Base-by-base conservation (phyloP, 2,113 vertebrate species). In the Notiomystis cincta region DNA sequence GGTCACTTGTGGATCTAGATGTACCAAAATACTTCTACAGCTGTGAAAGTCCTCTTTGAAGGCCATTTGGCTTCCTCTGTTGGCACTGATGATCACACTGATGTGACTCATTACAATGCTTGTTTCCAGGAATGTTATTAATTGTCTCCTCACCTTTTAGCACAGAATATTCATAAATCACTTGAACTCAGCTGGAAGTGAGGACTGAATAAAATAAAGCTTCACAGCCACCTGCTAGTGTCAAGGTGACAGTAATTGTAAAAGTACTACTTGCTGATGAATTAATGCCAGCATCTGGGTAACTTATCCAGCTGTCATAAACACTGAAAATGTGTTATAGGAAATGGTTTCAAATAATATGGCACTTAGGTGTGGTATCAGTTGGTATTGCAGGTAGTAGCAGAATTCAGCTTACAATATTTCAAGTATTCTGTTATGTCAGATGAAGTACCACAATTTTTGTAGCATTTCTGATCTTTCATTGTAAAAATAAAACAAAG, bases 251-350 rank as follows among this genome's bases (percentile, higher is more conserved):
- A 42, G 44, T 82, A 90, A 83, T 27, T 90, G 47, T 83, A 56
- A 92, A 96, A 83, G 30, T 69, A 51, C 3, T 83, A 19, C 48
- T 73, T 93, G 71, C 76, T 78, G 47, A 47, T 73, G 57, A 93
- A 47, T 90, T 92, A 70, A 58, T 23, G 22, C 19, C 51, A 87
- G 67, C 67, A 75, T 35, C 64, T 86, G 72, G 24, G 11, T 44
- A 53, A 60, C 47, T 70, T 86, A 38, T 5, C 38, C 79, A 91
- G 35, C 23, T 79, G 54, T 80, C 54, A 65, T n/a, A 64, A 94
- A 58, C 58, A 42, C 37, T 38, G 82, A 65, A 71, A 94, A 66
- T 54, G 38, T 7, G 4, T 61, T 76, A 6, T 0, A 60, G 56
- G 38, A 94, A 83, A 27, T 33, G 5, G 11, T 62, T 95, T 85